Conservation (phyloP, 2,113 vertebrate genomes). For the Butorides virescens region DNA sequence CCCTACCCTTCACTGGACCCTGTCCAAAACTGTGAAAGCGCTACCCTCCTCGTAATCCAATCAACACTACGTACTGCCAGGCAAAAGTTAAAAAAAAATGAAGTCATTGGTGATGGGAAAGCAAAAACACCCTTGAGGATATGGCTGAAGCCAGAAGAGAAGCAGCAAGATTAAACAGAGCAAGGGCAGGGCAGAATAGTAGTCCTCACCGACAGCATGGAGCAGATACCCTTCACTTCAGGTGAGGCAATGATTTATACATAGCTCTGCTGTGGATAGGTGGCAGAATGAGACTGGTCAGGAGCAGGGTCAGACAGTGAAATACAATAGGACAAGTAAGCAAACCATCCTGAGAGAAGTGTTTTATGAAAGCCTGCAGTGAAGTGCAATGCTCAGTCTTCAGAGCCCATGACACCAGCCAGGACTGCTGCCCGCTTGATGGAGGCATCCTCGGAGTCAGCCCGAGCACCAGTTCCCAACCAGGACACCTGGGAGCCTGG, state of each 20-base stretch:
- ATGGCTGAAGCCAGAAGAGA: not conserved
- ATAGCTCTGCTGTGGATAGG: not conserved
- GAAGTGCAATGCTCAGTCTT: not conserved
- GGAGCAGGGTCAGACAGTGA: not conserved
- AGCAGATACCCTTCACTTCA: not conserved
- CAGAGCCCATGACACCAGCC: not conserved
- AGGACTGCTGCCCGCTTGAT: not conserved
- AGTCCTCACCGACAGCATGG: accelerated
- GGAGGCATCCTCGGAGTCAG: not conserved
- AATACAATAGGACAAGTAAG: not conserved
- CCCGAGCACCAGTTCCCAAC: accelerated
- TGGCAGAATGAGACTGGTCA: not conserved
- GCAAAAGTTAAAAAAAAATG: not conserved
- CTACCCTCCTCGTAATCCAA: not conserved
- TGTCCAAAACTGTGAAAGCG: not conserved
- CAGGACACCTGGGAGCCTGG: accelerated
- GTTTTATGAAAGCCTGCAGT: not conserved
- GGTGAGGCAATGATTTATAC: not conserved
- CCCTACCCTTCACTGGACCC: not conserved
- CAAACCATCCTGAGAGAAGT: not conserved
- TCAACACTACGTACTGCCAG: accelerated
- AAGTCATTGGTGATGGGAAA: not conserved
- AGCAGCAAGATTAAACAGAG: not conserved
- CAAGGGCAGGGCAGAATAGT: not conserved
- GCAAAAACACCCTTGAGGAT: not conserved